Evolutionary conservation across 2,113 vertebrate genomes (phyloP).

Genomic region (Ceyx melanurus): DNA sequence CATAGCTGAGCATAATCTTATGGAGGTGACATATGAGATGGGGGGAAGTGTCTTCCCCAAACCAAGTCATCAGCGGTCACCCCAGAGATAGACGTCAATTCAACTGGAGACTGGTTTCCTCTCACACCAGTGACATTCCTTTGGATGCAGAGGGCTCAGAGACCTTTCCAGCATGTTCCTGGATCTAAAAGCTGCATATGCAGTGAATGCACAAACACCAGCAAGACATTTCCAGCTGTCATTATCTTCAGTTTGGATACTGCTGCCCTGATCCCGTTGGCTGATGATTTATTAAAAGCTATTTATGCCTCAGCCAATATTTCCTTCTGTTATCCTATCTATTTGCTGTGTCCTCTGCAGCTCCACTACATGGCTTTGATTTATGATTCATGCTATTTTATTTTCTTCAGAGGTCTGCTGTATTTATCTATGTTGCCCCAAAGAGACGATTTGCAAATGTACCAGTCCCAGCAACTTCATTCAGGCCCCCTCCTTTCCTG

Average conservation of each 20-base stretch:
- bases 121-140: background rate
- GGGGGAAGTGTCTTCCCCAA: background rate
- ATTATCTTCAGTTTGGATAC: background rate
- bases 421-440: constrained; percentile 57
- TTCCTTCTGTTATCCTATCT: constrained; percentile 65
- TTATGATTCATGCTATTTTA: constrained; percentile 50
- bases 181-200: background rate
- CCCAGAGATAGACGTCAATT: background rate
- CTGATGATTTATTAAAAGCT: constrained; percentile 67
- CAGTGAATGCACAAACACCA: background rate
- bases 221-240: background rate
- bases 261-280: background rate
- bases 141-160: background rate
- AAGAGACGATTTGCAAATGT: constrained; percentile 20
- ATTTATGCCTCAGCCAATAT: constrained; percentile 60
- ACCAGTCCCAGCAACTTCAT: background rate
- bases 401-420: constrained; percentile 24
- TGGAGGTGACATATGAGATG: background rate
- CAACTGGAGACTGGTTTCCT: background rate
- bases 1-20: background rate
- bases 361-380: constrained; percentile 28
- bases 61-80: background rate
- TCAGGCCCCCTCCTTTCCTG: background rate
- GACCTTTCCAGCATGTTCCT: background rate
- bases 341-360: constrained; percentile 47